Conservation (phyloP, 30 jellyfish, hydroid and myxozoan species). For the Mastigias papua region DNA sequence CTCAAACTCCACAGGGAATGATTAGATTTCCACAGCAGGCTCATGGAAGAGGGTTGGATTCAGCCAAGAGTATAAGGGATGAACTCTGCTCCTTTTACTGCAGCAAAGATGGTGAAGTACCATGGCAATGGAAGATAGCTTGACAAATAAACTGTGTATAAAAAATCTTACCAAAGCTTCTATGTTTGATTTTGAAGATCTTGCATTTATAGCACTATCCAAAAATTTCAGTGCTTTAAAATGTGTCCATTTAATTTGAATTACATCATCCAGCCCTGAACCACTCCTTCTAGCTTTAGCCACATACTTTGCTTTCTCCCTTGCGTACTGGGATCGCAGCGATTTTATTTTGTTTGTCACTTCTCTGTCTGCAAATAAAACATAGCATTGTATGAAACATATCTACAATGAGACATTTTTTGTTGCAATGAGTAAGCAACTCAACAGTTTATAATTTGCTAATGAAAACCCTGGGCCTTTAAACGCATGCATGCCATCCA, state of each 20-base stretch:
- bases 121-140: slow-evolving; percentile 6
- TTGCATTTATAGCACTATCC: not conserved
- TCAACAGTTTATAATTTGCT: not conserved
- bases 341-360: not conserved
- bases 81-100: not conserved
- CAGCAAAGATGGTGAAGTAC: not conserved
- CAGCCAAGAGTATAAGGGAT: slow-evolving; percentile 4
- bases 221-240: not conserved
- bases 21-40: not conserved
- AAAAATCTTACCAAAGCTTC: not conserved
- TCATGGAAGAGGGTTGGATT: slow-evolving; percentile 8
- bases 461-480: not conserved
- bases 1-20: slow-evolving; percentile 9
- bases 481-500: not conserved
- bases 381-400: not conserved
- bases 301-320: not conserved
- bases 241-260: slow-evolving; percentile 9
- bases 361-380: not conserved
- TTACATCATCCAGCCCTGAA: not conserved
- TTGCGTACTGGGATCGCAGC: not conserved
- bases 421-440: not conserved
- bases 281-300: slow-evolving; percentile 1
- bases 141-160: not conserved
- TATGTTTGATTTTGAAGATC: slow-evolving; percentile 1
- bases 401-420: not conserved